phyloP scores from a whole-genome alignment of 2,888 invertebrate genomes.

The Poecilobothrus nobilitatus region DNA sequence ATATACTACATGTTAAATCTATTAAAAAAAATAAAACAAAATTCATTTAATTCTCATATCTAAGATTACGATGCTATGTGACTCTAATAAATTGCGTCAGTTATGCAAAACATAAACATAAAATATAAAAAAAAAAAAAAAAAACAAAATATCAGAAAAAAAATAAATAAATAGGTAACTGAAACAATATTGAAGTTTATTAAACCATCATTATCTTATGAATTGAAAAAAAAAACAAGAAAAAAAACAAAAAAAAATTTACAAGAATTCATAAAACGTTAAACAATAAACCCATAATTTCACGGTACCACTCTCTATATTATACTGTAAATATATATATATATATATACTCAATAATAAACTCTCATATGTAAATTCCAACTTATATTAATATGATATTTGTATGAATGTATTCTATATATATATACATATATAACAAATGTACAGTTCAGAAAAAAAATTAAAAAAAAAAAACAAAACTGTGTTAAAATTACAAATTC shows the following conservation, averaged over 20 bases:
- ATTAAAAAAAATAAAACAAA: too few species aligned
- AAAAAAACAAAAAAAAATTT: background rate
- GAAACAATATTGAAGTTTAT: constrained; percentile 6
- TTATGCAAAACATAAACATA: background rate
- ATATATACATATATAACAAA: too few species aligned
- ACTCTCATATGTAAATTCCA: too few species aligned
- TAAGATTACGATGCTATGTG: background rate
- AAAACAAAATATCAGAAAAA: background rate
- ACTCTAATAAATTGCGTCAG: background rate
- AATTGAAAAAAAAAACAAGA: background rate
- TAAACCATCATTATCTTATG: background rate
- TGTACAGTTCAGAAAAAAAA: too few species aligned
- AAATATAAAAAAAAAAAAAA: background rate
- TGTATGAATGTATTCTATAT: too few species aligned
- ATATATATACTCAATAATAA: too few species aligned
- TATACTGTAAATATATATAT: too few species aligned
- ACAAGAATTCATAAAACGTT: background rate
- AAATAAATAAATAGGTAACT: background rate
- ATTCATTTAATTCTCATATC: background rate
- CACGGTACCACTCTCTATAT: background rate
- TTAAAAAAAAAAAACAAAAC: too few species aligned
- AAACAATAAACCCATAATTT: constrained; percentile 6
- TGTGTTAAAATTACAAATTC: too few species aligned
- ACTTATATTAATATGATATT: too few species aligned
- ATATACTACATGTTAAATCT: too few species aligned